Percentiles rank a stretch among this genome's conserved stretches.
These are phyloP conservation scores for Phoeniculus purpureus DNA, from an alignment of 2,797 vertebrate genomes.

Conservation along the genomic window DNA sequence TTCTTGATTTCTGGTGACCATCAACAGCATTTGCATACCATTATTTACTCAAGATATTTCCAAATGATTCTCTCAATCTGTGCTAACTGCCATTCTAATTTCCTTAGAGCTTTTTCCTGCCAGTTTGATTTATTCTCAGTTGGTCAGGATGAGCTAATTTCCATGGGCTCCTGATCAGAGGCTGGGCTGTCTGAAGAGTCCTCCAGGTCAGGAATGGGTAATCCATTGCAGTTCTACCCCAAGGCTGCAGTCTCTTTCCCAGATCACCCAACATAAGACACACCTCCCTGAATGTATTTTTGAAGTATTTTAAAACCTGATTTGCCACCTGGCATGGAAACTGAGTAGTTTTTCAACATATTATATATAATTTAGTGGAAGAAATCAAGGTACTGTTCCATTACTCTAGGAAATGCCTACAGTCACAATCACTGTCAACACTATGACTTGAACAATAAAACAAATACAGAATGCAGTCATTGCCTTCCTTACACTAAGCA, in stretches of 20 bases:
- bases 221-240: background rate
- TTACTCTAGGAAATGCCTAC: background rate
- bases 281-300: background rate
- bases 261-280: accelerated
- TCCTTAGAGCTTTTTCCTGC: background rate
- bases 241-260: background rate
- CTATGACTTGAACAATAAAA: background rate
- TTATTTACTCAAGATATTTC: background rate
- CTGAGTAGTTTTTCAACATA: background rate
- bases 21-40: background rate
- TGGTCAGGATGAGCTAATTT: background rate
- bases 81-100: background rate
- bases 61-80: background rate
- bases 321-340: background rate
- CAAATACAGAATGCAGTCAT: background rate
- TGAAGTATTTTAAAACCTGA: background rate
- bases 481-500: background rate
- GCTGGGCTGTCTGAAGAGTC: background rate
- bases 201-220: background rate
- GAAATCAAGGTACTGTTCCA: background rate
- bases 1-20: background rate
- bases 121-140: background rate
- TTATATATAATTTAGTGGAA: background rate
- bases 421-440: background rate
- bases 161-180: background rate